Evolutionary conservation across 1,140 invertebrate species (phyloP), one percentile per base, ranked within the genome.

Genomic region (Drosophila sulfurigaster): DNA sequence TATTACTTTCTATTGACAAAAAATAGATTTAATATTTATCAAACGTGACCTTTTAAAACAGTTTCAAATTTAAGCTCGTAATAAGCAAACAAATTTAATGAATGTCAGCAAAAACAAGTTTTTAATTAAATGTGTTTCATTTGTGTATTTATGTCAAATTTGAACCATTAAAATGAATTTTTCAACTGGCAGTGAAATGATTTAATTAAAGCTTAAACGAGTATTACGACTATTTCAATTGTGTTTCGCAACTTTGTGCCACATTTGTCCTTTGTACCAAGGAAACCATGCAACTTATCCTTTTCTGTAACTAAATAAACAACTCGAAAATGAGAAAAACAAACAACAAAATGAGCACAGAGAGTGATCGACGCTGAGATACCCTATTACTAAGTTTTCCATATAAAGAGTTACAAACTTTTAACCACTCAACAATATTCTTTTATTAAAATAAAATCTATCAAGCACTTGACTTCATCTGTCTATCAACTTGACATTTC

Each of bases 171-270:
- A 11, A 11, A 41, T 28, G 13, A 35, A 15, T 45, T 48, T 48
- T 30, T 35, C 6, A 48, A 32, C 58, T 59, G n/a, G 6, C n/a
- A 20, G 41, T 28, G 7, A 35, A 25, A 35, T 35, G 15, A 48
- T 63, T 54, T 46, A 54, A 70, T 70, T 63, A 46, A 63, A 63
- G 43, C 38, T 46, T 30, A 54, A 38, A 5, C 35, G 32, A 25
- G 5, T 46, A 45, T 52, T 30, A 16, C 32, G 13, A 52, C 45
- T 32, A 52, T 52, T 62, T 32, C 49, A 69, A 69, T 67, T 67
- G 64, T 58, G 16, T 20, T 38, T 32, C 8, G 38, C 13, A 30
- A 60, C 16, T 28, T 15, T 59, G 15, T 49, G 32, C 30, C 25
- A 35, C 10, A 25, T 46, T 30, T 11, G 10, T 25, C 41, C 67